phyloP scores from a whole-genome alignment of 1,140 invertebrate genomes.

The Drosophila teissieri region DNA sequence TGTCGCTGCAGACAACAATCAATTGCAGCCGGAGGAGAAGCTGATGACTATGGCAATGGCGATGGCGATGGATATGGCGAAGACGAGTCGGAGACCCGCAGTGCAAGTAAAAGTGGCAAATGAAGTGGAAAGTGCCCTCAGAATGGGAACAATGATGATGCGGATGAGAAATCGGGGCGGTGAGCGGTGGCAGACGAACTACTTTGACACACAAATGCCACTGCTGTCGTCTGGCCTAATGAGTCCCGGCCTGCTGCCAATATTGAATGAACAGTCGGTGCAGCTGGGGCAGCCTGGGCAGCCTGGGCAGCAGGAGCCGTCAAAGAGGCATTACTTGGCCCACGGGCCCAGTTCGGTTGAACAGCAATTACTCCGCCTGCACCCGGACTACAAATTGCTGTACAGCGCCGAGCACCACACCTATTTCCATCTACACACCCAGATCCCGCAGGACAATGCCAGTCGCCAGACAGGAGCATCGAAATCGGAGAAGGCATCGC shows the following conservation, averaged over 20 bases:
- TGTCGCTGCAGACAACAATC: slow-evolving; percentile 68
- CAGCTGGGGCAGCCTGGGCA: neutral
- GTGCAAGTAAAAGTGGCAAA: slow-evolving; percentile 82
- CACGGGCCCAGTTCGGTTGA: slow-evolving; percentile 35
- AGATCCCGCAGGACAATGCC: slow-evolving; percentile 6
- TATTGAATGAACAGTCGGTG: slow-evolving; percentile 29
- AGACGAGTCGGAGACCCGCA: slow-evolving; percentile 52
- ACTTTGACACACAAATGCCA: slow-evolving; percentile 60
- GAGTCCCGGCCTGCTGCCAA: slow-evolving; percentile 58
- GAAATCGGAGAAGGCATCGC: neutral
- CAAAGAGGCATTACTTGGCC: slow-evolving; percentile 28
- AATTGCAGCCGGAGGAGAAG: slow-evolving; percentile 48
- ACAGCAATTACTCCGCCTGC: slow-evolving; percentile 69
- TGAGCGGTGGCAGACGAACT: slow-evolving; percentile 33
- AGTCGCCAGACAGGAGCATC: neutral
- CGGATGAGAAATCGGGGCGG: slow-evolving; percentile 21
- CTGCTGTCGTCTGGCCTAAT: slow-evolving; percentile 42
- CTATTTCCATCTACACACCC: slow-evolving; percentile 73
- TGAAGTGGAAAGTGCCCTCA: slow-evolving; percentile 77
- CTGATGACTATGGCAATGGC: neutral
- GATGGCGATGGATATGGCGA: neutral
- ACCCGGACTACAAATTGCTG: slow-evolving; percentile 74
- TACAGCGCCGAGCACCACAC: slow-evolving; percentile 81
- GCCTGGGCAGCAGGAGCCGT: neutral
- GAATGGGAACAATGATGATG: slow-evolving; percentile 40